These are phyloP conservation scores for Amazona guildingii DNA, from an alignment of 2,113 vertebrate species.

Conservation along the genomic window DNA sequence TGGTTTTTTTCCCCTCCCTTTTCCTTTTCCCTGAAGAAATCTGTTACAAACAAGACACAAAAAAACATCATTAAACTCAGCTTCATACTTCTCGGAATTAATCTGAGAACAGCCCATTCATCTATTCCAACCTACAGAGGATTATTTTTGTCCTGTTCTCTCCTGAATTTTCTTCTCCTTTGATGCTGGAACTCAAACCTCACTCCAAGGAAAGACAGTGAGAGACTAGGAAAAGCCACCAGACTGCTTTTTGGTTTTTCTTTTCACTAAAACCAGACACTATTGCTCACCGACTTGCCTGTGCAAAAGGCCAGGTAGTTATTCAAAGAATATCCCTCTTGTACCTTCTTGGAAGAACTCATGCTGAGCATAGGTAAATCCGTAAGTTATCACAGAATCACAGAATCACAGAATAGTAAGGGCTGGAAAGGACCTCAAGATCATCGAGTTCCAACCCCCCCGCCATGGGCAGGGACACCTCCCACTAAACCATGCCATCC, in stretches of 20 bases:
- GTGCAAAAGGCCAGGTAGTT: not conserved
- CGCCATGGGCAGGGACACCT: no score
- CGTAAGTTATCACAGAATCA: not conserved
- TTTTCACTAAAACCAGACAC: not conserved
- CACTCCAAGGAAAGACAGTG: not conserved
- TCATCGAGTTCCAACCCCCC: no score
- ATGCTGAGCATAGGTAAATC: not conserved
- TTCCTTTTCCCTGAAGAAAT: not conserved
- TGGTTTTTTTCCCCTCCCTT: rapidly evolving
- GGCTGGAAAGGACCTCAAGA: no score
- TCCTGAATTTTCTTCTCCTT: not conserved
- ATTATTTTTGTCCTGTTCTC: not conserved
- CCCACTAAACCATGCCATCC: no score
- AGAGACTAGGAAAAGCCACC: not conserved
- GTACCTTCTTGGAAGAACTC: not conserved
- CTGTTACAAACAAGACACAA: not conserved
- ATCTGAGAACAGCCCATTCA: not conserved
- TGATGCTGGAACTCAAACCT: not conserved
- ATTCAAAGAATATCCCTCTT: not conserved
- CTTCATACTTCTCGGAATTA: not conserved
- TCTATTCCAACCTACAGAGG: not conserved
- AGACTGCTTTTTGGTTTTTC: not conserved
- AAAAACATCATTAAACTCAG: not conserved
- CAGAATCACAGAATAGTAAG: no score
- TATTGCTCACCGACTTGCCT: not conserved